Percentiles rank a stretch among this genome's conserved stretches.
Conservation (phyloP, 2,113 vertebrate species). For the Scomber japonicus region DNA sequence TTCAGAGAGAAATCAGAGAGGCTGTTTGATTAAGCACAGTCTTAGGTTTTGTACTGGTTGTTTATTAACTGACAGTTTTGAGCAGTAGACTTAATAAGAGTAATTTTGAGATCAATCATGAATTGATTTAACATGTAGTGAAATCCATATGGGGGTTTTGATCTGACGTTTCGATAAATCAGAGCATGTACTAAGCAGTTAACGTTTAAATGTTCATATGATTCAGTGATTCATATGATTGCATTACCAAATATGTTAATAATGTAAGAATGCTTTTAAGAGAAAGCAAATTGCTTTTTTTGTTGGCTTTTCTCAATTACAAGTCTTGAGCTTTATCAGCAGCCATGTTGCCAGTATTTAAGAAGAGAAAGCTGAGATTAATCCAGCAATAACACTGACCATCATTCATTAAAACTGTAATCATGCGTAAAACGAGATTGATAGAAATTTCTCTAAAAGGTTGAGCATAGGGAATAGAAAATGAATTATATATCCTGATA, state of each 20-base stretch:
- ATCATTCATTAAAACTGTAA: constrained; percentile 97
- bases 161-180: constrained; percentile 57
- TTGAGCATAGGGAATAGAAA: constrained; percentile 90
- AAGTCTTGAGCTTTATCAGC: constrained; percentile 65
- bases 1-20: background rate
- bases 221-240: constrained; percentile 38
- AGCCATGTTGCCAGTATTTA: constrained; percentile 61
- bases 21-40: constrained; percentile 12
- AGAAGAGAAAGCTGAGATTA: constrained; percentile 89
- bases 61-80: constrained; percentile 61
- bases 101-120: constrained; percentile 57
- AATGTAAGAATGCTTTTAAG: constrained; percentile 68
- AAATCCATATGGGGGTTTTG: constrained; percentile 57
- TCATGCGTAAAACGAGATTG: constrained; percentile 97
- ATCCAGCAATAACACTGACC: constrained; percentile 89
- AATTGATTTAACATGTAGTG: constrained; percentile 74
- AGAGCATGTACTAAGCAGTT: constrained; percentile 68
- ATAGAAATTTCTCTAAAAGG: constrained; percentile 94
- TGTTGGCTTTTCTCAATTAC: constrained; percentile 36
- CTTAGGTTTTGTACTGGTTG: constrained; percentile 25
- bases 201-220: constrained; percentile 58
- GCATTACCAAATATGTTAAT: constrained; percentile 71
- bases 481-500: constrained; percentile 90
- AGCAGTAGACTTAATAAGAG: constrained; percentile 53
- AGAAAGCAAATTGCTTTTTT: constrained; percentile 69